A percentile compares a stretch with the other conserved stretches of the same genome.
phyloP scores from a whole-genome alignment of 2,797 vertebrate species.

The Peromyscus nudipes region DNA sequence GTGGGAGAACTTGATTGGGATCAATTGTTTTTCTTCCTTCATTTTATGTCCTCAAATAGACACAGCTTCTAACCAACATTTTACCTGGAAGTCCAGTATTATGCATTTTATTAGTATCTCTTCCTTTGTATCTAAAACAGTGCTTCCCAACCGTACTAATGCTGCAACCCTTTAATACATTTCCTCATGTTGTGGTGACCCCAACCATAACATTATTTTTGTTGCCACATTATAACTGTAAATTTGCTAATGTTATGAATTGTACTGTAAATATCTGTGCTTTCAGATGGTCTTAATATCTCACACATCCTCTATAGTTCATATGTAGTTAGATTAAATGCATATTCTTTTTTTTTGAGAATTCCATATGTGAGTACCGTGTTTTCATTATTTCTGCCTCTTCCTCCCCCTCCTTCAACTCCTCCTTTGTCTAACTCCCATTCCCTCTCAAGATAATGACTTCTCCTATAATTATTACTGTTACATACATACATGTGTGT shows the following conservation, averaged over 20 bases:
- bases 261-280: neutral
- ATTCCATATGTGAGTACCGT: neutral
- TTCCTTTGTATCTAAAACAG: conserved; percentile 1
- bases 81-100: neutral
- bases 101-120: neutral
- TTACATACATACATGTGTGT: neutral
- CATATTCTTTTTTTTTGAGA: neutral
- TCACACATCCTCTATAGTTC: neutral
- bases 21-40: neutral
- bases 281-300: neutral
- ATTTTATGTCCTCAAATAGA: neutral
- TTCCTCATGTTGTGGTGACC: neutral
- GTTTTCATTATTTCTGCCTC: neutral
- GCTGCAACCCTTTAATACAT: neutral
- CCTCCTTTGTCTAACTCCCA: neutral
- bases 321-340: neutral
- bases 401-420: neutral
- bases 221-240: neutral
- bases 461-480: neutral
- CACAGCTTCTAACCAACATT: neutral
- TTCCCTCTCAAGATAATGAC: neutral
- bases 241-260: neutral
- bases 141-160: neutral
- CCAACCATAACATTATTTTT: neutral
- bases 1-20: neutral